phyloP scores from a whole-genome alignment of 2,888 invertebrate genomes.

The Latrodectus elegans region DNA sequence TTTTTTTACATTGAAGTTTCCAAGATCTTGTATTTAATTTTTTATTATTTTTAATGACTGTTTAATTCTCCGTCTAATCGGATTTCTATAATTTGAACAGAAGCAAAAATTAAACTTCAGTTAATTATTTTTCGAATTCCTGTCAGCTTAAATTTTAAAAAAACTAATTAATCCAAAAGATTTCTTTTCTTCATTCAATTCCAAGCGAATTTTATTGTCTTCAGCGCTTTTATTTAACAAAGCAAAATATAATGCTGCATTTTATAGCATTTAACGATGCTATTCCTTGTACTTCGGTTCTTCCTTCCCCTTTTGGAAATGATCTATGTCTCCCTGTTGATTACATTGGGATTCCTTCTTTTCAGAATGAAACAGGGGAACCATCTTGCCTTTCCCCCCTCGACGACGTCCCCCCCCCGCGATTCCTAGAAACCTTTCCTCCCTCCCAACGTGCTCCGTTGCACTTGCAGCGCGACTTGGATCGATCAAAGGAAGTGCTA shows the following conservation, averaged over 20 bases:
- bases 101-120: too few relatives aligned
- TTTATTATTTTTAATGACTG: too few relatives aligned
- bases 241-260: neutral
- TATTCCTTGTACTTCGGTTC: neutral
- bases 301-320: constrained; percentile 3
- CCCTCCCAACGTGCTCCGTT: neutral
- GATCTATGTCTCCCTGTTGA: constrained; percentile 66
- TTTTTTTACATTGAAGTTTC: too few relatives aligned
- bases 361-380: constrained; percentile 13
- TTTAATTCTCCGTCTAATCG: too few relatives aligned
- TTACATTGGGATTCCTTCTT: constrained; percentile 42
- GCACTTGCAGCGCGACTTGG: constrained; percentile 27
- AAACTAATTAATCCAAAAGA: too few relatives aligned
- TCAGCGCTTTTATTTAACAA: too few relatives aligned
- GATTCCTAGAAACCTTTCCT: constrained; percentile 10
- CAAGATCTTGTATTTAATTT: too few relatives aligned
- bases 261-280: constrained; percentile 34
- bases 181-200: too few relatives aligned
- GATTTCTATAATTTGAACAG: too few relatives aligned
- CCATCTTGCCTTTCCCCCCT: neutral
- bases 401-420: constrained; percentile 6
- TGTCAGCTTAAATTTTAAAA: too few relatives aligned
- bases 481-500: constrained; percentile 52
- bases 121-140: too few relatives aligned
- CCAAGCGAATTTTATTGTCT: too few relatives aligned